Percentiles rank a stretch among this genome's conserved stretches.
These are phyloP conservation scores for Iphiclides podalirius DNA, from an alignment of 2,888 invertebrate species.

Conservation along the genomic window DNA sequence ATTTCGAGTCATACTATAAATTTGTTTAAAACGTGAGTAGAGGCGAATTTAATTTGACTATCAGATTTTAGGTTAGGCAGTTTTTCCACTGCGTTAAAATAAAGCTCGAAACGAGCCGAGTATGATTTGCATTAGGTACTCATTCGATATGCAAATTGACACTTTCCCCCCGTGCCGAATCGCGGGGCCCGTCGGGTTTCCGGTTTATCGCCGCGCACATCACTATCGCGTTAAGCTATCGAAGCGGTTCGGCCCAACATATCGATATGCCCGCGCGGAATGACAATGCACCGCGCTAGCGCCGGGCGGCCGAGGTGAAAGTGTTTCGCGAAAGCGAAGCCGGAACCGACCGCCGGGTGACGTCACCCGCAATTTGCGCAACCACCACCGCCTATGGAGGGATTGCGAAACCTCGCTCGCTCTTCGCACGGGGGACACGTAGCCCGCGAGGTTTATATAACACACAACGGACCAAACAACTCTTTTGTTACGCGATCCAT, in stretches of 20 bases:
- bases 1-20: too few species aligned
- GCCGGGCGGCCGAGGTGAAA: conserved; percentile 58
- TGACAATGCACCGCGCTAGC: conserved; percentile 30
- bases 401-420: conserved; percentile 66
- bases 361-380: conserved; percentile 73
- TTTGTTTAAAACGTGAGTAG: too few species aligned
- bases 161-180: background rate
- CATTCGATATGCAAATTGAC: background rate
- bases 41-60: too few species aligned
- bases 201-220: background rate
- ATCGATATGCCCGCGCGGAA: conserved; percentile 30
- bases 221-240: conserved; percentile 25
- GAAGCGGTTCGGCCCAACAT: conserved; percentile 33
- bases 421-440: conserved; percentile 15
- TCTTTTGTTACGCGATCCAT: background rate
- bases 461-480: too few species aligned
- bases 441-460: conserved; percentile 15
- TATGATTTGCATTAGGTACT: background rate
- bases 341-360: conserved; percentile 66
- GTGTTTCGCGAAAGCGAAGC: conserved; percentile 78
- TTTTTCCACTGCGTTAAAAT: too few species aligned
- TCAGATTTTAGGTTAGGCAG: too few species aligned
- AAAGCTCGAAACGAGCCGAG: too few species aligned
- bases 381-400: conserved; percentile 49
- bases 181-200: background rate